Conservation (phyloP, 2,888 invertebrate species). For the Onthophagus sagittarius region DNA sequence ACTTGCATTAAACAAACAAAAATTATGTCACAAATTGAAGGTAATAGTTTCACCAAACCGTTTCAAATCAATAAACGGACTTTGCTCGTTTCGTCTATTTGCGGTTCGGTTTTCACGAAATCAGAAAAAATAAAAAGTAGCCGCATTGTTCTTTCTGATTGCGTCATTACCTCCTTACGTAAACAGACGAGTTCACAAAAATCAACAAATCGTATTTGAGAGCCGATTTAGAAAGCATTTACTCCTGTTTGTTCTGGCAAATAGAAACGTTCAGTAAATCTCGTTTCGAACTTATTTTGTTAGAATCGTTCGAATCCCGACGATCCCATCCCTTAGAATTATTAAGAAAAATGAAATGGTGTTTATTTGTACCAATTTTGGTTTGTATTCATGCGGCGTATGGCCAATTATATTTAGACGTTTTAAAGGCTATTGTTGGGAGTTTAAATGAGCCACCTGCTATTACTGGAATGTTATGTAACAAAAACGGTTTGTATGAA, state of each 20-base stretch:
- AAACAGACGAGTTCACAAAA: not conserved
- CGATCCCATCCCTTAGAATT: not conserved
- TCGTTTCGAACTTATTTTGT: not conserved
- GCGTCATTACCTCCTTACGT: not conserved
- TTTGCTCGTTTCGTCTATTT: not conserved
- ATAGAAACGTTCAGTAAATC: not conserved
- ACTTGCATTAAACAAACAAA: too few species aligned
- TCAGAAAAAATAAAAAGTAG: not conserved
- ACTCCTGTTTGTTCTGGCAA: not conserved
- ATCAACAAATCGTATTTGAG: not conserved
- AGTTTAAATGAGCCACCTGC: conserved; percentile 19
- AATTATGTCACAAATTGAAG: too few species aligned
- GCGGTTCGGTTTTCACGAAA: not conserved
- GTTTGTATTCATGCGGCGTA: not conserved
- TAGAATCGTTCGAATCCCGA: too few species aligned
- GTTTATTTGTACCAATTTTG: not conserved
- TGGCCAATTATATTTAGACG: not conserved
- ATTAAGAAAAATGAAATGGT: not conserved
- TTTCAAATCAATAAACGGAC: not conserved
- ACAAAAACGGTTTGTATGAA: conserved; percentile 28
- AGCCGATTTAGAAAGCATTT: not conserved
- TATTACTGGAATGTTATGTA: conserved; percentile 31
- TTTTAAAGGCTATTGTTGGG: conserved; percentile 18
- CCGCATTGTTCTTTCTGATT: not conserved
- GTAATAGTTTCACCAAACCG: too few species aligned